A percentile compares a stretch with the other conserved stretches of the same genome.
Evolutionary conservation across 2,797 vertebrate genomes (phyloP).

Genomic region (Notolepis coatsorum): DNA sequence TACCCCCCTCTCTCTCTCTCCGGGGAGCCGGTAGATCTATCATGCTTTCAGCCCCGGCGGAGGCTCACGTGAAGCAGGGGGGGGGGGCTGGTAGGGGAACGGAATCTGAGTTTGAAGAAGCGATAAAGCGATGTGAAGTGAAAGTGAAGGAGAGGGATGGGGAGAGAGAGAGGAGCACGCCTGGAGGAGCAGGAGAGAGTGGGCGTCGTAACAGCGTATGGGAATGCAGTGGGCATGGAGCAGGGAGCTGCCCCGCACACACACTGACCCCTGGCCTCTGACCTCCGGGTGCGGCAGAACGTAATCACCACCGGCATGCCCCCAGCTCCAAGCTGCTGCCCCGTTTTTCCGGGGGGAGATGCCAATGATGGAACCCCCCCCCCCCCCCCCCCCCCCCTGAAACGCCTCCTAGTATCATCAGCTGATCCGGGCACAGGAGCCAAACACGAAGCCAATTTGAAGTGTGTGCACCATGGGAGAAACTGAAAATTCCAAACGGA

Average conservation of each 20-base stretch:
- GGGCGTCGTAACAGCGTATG: constrained; percentile 19
- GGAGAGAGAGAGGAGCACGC: not conserved
- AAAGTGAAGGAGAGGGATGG: constrained; percentile 24
- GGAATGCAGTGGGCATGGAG: constrained; percentile 33
- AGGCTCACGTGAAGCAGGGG: not conserved
- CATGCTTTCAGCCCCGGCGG: not conserved
- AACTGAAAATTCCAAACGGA: not conserved
- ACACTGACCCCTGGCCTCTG: constrained; percentile 55
- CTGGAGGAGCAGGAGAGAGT: constrained; percentile 16
- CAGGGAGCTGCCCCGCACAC: constrained; percentile 32
- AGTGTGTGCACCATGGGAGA: not conserved
- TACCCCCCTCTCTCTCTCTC: constrained; percentile 9
- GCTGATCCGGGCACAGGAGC: constrained; percentile 31
- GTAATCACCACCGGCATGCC: constrained; percentile 65
- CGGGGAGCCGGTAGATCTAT: not conserved
- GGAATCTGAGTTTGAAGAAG: constrained; percentile 29
- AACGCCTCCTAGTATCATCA: constrained; percentile 22
- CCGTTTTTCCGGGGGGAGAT: constrained; percentile 44
- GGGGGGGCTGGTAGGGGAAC: not conserved
- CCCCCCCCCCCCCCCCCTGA: constrained; percentile 28
- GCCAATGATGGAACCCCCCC: constrained; percentile 38
- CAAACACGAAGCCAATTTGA: constrained; percentile 6
- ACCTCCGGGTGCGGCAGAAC: constrained; percentile 53
- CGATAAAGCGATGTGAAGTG: constrained; percentile 8
- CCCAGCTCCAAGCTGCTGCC: constrained; percentile 58